Evolutionary conservation across 2,888 invertebrate genomes (phyloP).

Genomic region (Corythucha ciliata): DNA sequence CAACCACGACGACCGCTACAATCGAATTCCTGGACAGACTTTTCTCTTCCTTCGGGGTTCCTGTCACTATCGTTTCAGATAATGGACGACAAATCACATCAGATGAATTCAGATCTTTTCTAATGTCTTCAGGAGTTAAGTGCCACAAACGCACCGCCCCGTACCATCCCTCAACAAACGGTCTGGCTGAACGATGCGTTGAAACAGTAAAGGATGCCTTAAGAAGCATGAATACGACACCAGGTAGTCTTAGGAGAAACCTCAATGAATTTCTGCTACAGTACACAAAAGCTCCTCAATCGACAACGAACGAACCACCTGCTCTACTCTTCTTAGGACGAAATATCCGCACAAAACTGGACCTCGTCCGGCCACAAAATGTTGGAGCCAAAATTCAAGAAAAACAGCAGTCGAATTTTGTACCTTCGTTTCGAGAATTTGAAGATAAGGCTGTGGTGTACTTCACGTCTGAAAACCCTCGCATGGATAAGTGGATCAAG

Average conservation of each 20-base stretch:
- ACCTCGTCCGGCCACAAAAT: too few species aligned
- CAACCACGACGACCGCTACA: constrained; percentile 25
- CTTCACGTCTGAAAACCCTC: too few species aligned
- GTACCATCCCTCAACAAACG: constrained; percentile 18
- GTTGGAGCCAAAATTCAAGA: too few species aligned
- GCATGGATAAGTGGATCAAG: too few species aligned
- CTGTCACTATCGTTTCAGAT: constrained; percentile 29
- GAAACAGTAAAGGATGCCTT: constrained; percentile 19
- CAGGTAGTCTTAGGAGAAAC: constrained; percentile 1
- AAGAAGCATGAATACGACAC: background rate
- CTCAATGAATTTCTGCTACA: constrained; percentile 9
- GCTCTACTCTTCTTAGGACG: constrained; percentile 3
- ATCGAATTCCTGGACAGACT: constrained; percentile 25
- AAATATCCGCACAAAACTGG: constrained; percentile 4
- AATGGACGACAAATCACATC: constrained; percentile 30
- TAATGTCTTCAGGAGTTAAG: constrained; percentile 25
- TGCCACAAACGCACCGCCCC: constrained; percentile 27
- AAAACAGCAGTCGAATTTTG: too few species aligned
- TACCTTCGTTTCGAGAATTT: too few species aligned
- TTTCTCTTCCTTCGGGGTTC: constrained; percentile 29
- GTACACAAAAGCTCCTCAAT: constrained; percentile 11
- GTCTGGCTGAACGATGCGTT: constrained; percentile 15
- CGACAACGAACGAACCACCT: constrained; percentile 10
- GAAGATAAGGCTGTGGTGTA: too few species aligned
- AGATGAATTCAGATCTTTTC: constrained; percentile 26